These are phyloP conservation scores for Barypeithes pellucidus DNA, from an alignment of 2,888 invertebrate species.

Conservation along the genomic window DNA sequence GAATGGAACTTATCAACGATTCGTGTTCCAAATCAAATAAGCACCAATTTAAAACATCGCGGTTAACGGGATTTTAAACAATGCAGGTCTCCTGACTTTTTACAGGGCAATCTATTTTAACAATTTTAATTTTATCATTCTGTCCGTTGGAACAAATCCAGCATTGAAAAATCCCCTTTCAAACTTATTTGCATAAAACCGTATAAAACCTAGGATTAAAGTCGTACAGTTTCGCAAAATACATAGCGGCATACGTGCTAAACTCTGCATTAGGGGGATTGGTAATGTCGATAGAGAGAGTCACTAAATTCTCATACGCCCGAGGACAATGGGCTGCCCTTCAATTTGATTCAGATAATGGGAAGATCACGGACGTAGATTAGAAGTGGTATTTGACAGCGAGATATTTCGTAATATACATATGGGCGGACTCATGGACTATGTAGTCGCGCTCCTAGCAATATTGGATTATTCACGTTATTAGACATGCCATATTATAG, in stretches of 20 bases:
- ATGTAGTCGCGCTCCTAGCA: too few species aligned
- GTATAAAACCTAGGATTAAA: conserved; percentile 45
- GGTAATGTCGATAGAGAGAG: conserved; percentile 36
- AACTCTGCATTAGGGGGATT: conserved; percentile 45
- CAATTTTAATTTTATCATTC: conserved; percentile 27
- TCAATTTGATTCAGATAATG: conserved; percentile 44
- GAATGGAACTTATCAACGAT: too few species aligned
- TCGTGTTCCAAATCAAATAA: too few species aligned
- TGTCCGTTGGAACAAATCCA: conserved; percentile 17
- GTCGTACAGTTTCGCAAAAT: conserved; percentile 44
- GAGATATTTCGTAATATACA: not conserved
- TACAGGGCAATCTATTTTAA: conserved; percentile 29
- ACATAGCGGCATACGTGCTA: conserved; percentile 44
- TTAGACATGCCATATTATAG: too few species aligned
- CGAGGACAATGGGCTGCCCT: conserved; percentile 40
- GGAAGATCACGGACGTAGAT: conserved; percentile 44
- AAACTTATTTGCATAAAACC: conserved; percentile 42
- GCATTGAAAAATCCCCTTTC: conserved; percentile 29
- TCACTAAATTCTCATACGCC: conserved; percentile 44
- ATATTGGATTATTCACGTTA: too few species aligned
- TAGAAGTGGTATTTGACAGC: conserved; percentile 30
- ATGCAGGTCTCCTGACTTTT: conserved; percentile 18
- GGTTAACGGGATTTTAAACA: not conserved
- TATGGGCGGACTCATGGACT: not conserved
- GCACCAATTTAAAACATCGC: not conserved